phyloP scores from a whole-genome alignment of 2,888 invertebrate genomes.

The Matsumyia berberina region DNA sequence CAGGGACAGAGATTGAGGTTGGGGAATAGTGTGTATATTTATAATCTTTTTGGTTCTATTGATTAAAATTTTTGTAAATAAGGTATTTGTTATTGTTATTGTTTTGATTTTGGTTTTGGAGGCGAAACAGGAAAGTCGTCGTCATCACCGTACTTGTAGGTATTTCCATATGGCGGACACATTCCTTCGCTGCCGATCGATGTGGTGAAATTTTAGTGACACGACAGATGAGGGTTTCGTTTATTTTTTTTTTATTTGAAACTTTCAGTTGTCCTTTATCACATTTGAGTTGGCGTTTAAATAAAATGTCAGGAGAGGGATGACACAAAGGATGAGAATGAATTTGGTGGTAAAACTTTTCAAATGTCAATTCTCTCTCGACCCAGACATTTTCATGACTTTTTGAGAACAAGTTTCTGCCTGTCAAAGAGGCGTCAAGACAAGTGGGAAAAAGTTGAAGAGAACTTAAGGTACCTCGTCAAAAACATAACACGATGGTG shows the following conservation, averaged over 20 bases:
- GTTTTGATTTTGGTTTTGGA: conserved; percentile 47
- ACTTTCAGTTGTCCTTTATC: too few species aligned
- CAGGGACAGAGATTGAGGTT: not conserved
- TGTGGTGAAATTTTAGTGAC: conserved; percentile 6
- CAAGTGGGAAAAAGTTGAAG: too few species aligned
- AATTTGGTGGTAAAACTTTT: too few species aligned
- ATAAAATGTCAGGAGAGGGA: too few species aligned
- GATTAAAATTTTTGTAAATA: conserved; percentile 44
- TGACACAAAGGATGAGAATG: too few species aligned
- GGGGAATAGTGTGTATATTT: not conserved
- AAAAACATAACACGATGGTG: too few species aligned
- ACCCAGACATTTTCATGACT: too few species aligned
- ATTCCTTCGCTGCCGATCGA: not conserved
- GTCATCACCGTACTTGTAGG: conserved; percentile 2
- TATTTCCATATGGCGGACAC: conserved; percentile 6
- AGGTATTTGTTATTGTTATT: conserved; percentile 58
- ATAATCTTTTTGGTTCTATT: conserved; percentile 33
- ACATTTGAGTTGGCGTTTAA: too few species aligned
- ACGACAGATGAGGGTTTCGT: not conserved
- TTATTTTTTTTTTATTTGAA: conserved; percentile 5
- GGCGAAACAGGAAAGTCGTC: conserved; percentile 19
- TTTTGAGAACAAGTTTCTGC: too few species aligned
- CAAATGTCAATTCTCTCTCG: too few species aligned
- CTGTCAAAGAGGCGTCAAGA: too few species aligned
- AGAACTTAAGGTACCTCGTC: too few species aligned